Conservation (phyloP, 37 sponge, comb jelly and placozoan genomes). For the Haliclona indistincta region DNA sequence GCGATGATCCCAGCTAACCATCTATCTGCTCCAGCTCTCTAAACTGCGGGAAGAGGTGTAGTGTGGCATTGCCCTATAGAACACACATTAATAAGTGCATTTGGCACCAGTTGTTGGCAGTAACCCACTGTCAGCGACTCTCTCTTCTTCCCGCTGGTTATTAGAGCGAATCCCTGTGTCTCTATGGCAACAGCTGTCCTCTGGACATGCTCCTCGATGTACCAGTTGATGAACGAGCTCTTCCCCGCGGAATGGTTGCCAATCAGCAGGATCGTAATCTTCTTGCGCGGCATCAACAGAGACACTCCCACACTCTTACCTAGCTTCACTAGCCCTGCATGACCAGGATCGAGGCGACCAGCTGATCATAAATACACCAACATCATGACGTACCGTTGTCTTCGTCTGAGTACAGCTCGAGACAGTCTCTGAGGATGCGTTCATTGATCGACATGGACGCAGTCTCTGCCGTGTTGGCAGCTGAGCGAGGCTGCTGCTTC, state of each 20-base stretch:
- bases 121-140: conserved; percentile 71
- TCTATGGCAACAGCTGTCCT: conserved; percentile 88
- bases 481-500: conserved; percentile 25
- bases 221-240: conserved; percentile 88
- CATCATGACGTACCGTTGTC: conserved; percentile 25
- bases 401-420: conserved; percentile 57
- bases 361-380: background rate
- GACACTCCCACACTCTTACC: conserved; percentile 54
- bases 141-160: conserved; percentile 79
- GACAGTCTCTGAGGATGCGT: conserved; percentile 65
- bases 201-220: conserved; percentile 80
- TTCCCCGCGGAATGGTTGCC: conserved; percentile 88
- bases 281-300: conserved; percentile 60
- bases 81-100: conserved; percentile 1
- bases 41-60: conserved; percentile 51
- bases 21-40: conserved; percentile 12
- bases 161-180: conserved; percentile 76
- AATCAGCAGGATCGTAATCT: conserved; percentile 76
- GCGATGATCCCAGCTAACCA: conserved; percentile 18
- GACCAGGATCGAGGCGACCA: background rate
- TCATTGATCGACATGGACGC: conserved; percentile 59
- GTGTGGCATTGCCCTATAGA: conserved; percentile 61
- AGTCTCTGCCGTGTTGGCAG: conserved; percentile 58
- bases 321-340: conserved; percentile 47
- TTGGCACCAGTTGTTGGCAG: background rate